Base-by-base conservation (phyloP, 1,140 invertebrate species). In the Meloidogyne exigua region DNA sequence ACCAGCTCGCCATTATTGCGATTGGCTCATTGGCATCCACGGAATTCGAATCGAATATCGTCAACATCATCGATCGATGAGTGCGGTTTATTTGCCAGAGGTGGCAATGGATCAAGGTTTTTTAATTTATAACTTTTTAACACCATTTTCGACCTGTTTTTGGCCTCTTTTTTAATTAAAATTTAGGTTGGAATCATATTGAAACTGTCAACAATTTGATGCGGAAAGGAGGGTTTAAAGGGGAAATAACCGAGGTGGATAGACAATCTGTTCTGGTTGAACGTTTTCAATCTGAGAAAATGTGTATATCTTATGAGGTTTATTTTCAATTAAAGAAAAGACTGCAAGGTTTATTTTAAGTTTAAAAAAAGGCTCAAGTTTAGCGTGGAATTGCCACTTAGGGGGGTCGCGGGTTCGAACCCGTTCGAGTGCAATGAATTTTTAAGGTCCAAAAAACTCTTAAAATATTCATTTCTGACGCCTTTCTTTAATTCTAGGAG, bases 1-100 rank as follows among this genome's bases (percentile, higher is more conserved):
- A 89, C 94, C 97, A 87, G 96, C 93, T 0, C 90, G 91, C 65
- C 92, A 98, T 88, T 98, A 95, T 89, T 89, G 95, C 79, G 96
- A 99, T 89, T 99, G 96, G 96, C 92, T 95, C 90, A 91, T 99
- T 72, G 96, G 96, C 21, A 91, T 93, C 57, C 96, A 99, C 89
- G 96, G 96, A 32, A 98, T 99, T 84, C 91, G 96, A 68, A 99
- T 99, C 81, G 95, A 99, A 90, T 99, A 98, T 86, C 89, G 92
- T 75, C 96, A 98, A 85, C 93, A 94, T 84, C 96, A 96, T 76
- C 92, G 92, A 80, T 94, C 95, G 86, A 91, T 94, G 84, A 97
- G 94, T 80, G 96, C 96, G 80, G 99, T 96, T 82, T 99, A 97
- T 89, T 91, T 99, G 87, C 96, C 96, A 69, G 93, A 98, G 90